phyloP scores from a whole-genome alignment of 35 echinoderm and acorn worm genomes.

The Acanthaster planci region DNA sequence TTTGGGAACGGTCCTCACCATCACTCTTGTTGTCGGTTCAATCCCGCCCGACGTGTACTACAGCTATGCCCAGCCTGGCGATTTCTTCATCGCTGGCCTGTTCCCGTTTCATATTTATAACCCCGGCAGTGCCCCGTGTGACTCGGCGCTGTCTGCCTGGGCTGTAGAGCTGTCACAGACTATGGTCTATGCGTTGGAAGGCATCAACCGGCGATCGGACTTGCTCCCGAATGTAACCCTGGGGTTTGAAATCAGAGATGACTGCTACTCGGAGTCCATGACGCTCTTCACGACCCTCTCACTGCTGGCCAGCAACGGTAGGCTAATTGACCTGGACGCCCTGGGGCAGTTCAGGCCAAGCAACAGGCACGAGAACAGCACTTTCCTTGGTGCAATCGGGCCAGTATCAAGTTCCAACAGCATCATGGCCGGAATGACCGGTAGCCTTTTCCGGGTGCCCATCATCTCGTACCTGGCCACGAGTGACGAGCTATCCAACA shows the following conservation, averaged over 20 bases:
- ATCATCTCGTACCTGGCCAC: slow-evolving; percentile 32
- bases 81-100: slow-evolving; percentile 24
- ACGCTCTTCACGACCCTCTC: not conserved
- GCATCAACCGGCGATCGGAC: not conserved
- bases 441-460: slow-evolving; percentile 3
- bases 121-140: not conserved
- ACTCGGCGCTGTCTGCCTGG: not conserved
- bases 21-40: not conserved
- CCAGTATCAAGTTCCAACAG: slow-evolving; percentile 15
- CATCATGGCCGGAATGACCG: not conserved
- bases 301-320: not conserved
- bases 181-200: slow-evolving; percentile 17
- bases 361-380: not conserved
- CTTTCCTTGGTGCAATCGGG: slow-evolving; percentile 13
- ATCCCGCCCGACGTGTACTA: not conserved
- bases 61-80: not conserved
- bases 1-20: too few species aligned
- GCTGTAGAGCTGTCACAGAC: not conserved
- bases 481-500: slow-evolving; percentile 31
- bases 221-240: slow-evolving; percentile 11
- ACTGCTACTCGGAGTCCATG: slow-evolving; percentile 18
- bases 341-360: not conserved
- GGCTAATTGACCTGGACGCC: not conserved
- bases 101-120: slow-evolving; percentile 4
- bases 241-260: slow-evolving; percentile 31